phyloP scores from a whole-genome alignment of 92 coral and sea anemone genomes.

The Montipora capitata region DNA sequence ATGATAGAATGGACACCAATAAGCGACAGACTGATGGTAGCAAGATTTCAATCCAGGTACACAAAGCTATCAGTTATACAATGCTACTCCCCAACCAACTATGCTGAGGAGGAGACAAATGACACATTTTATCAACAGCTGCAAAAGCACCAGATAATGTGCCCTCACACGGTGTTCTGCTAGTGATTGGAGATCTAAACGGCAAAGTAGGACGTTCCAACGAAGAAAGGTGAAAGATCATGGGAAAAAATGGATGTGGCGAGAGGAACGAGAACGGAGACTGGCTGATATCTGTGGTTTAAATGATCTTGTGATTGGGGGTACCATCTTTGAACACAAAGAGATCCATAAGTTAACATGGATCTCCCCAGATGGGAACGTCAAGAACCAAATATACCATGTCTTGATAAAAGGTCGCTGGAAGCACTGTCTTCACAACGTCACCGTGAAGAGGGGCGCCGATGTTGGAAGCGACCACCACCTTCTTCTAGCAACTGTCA shows the following conservation, averaged over 20 bases:
- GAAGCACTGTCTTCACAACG: background rate
- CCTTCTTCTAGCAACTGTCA: no score
- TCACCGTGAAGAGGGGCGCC: no score
- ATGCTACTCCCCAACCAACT: constrained; percentile 10
- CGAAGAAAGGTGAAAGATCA: background rate
- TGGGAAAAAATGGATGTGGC: no score
- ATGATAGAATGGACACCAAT: constrained; percentile 3
- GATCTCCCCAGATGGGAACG: no score
- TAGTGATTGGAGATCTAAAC: constrained; percentile 30
- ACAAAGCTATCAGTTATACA: constrained; percentile 2
- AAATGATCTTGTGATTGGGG: no score
- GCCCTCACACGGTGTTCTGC: constrained; percentile 1
- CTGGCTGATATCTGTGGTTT: no score
- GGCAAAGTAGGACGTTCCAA: constrained; percentile 8
- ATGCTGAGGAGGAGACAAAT: constrained; percentile 14
- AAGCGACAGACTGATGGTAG: background rate
- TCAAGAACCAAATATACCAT: background rate
- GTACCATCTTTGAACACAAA: no score
- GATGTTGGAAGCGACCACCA: no score
- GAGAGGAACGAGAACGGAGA: no score
- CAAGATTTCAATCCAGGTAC: constrained; percentile 3
- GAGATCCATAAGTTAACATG: no score
- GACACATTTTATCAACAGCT: constrained; percentile 20
- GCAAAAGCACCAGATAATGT: background rate
- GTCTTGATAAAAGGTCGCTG: background rate